A percentile compares a stretch with the other conserved stretches of the same genome.
Conservation (phyloP, 2,113 vertebrate genomes). For the Osmerus mordax region DNA sequence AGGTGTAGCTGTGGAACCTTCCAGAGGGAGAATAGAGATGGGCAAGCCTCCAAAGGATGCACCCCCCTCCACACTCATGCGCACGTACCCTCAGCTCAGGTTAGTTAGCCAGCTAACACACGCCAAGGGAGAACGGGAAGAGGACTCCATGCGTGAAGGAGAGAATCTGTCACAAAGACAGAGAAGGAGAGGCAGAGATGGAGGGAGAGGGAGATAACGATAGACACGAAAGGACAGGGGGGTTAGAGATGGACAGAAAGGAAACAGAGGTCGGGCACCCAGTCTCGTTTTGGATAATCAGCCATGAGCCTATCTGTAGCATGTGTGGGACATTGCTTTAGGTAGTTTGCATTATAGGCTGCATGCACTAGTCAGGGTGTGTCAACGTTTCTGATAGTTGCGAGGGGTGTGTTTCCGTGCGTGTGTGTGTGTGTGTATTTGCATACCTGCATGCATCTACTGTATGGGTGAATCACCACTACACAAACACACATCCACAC, state of each 20-base stretch:
- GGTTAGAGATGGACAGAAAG: constrained; percentile 4
- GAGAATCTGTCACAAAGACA: constrained; percentile 14
- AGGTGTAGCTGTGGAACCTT: no score
- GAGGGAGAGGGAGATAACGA: constrained; percentile 12
- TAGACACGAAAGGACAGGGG: not conserved
- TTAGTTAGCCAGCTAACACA: constrained; percentile 3
- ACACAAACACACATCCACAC: no score
- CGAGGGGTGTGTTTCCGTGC: constrained; percentile 1
- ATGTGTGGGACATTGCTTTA: not conserved
- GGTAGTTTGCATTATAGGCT: constrained; percentile 13
- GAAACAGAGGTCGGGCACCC: constrained; percentile 1
- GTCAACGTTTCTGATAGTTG: constrained; percentile 2
- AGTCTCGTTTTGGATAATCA: constrained; percentile 1
- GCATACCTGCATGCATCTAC: not conserved
- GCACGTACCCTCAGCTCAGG: not conserved
- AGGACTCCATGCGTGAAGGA: constrained; percentile 17
- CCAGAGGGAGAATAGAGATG: not conserved
- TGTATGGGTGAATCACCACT: not conserved
- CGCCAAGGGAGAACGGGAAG: constrained; percentile 8
- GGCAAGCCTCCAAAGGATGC: no score
- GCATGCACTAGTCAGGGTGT: constrained; percentile 16
- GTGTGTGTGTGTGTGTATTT: constrained; percentile 1
- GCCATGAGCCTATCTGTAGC: not conserved
- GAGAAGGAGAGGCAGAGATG: constrained; percentile 28
- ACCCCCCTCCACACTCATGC: no score